Percentiles rank a stretch among this genome's conserved stretches.
These are phyloP conservation scores for Acinonyx jubatus DNA, from an alignment of 2,113 vertebrate genomes.

Conservation along the genomic window DNA sequence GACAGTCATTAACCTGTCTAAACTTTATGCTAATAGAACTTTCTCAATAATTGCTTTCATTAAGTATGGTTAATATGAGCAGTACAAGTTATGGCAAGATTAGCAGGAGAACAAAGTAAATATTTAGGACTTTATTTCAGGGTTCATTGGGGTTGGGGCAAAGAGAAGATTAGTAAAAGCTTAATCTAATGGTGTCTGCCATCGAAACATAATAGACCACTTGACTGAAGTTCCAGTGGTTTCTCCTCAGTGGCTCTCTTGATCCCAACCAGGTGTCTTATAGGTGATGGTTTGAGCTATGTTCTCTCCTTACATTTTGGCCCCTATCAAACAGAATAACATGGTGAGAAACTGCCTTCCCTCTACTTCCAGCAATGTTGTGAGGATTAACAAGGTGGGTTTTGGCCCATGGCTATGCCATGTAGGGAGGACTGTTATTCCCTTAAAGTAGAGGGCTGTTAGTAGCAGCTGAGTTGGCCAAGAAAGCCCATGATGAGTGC, in stretches of 20 bases:
- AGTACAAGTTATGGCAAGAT: slow-evolving; percentile 40
- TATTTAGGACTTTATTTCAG: slow-evolving; percentile 71
- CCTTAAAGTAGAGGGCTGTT: background rate
- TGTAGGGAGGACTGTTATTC: background rate
- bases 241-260: background rate
- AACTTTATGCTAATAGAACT: slow-evolving; percentile 71
- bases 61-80: slow-evolving; percentile 59
- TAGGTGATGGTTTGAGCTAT: background rate
- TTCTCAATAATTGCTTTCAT: slow-evolving; percentile 72
- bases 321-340: background rate
- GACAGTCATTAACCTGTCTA: slow-evolving; percentile 73
- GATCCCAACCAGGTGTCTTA: background rate
- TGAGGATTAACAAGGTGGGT: slow-evolving; percentile 22
- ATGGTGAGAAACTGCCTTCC: slow-evolving; percentile 17
- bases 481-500: background rate
- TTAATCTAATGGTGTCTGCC: background rate
- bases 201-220: background rate
- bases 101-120: slow-evolving; percentile 68
- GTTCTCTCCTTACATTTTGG: background rate
- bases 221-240: background rate
- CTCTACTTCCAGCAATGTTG: background rate
- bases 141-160: background rate
- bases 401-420: background rate
- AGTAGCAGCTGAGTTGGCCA: slow-evolving; percentile 29
- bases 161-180: slow-evolving; percentile 23